Evolutionary conservation across 2,888 invertebrate genomes (phyloP).

Genomic region (Dolichopus griseipennis): DNA sequence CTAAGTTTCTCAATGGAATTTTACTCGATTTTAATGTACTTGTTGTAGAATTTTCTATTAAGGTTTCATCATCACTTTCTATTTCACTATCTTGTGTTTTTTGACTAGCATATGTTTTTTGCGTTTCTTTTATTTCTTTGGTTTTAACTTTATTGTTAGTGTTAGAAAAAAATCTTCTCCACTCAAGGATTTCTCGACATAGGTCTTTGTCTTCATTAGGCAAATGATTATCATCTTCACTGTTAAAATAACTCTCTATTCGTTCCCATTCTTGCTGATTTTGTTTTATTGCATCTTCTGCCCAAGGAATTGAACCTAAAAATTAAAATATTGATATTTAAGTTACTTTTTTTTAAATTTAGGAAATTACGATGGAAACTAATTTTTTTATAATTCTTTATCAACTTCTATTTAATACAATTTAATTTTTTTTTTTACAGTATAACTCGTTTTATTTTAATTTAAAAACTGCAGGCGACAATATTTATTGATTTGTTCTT

Average conservation of each 20-base stretch:
- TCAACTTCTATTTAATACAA: too few species aligned
- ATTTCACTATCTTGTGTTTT: not conserved
- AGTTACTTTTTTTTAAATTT: too few species aligned
- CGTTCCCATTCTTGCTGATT: slow-evolving; percentile 41
- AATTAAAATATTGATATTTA: too few species aligned
- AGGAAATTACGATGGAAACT: too few species aligned
- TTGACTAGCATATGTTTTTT: slow-evolving; percentile 10
- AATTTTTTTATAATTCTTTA: too few species aligned
- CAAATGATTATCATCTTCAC: slow-evolving; percentile 29
- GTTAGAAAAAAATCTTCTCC: slow-evolving; percentile 39
- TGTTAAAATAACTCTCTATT: slow-evolving; percentile 37
- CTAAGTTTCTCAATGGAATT: not conserved
- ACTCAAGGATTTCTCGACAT: slow-evolving; percentile 37
- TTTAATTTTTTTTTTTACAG: too few species aligned
- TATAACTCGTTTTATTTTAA: too few species aligned
- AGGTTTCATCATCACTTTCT: not conserved
- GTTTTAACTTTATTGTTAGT: slow-evolving; percentile 13
- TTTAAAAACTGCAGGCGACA: too few species aligned
- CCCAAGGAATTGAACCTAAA: slow-evolving; percentile 40
- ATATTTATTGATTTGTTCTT: too few species aligned
- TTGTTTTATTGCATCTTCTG: slow-evolving; percentile 42
- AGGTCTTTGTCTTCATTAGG: slow-evolving; percentile 31
- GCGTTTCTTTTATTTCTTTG: not conserved
- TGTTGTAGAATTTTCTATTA: not conserved
- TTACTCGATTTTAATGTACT: not conserved